Evolutionary conservation across 2,113 vertebrate species (phyloP).

Genomic region (Columba livia): DNA sequence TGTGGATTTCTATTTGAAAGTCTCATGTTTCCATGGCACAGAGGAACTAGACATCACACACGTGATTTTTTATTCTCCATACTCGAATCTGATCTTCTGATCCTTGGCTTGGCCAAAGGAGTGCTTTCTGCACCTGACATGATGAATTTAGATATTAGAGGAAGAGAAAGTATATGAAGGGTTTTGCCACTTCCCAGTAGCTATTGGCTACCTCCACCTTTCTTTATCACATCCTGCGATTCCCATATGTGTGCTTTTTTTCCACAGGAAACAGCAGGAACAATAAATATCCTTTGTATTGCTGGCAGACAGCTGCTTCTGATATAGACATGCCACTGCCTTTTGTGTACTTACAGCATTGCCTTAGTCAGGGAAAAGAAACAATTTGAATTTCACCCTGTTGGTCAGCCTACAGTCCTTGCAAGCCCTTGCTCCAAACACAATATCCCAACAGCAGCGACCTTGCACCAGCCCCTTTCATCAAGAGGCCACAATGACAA

Average conservation of each 20-base stretch:
- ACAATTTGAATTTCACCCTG: conserved; percentile 18
- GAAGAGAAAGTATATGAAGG: not conserved
- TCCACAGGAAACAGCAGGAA: conserved; percentile 8
- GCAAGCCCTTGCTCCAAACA: not conserved
- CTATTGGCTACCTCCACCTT: not conserved
- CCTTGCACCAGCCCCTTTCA: conserved; percentile 14
- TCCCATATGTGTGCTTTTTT: not conserved
- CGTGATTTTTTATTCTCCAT: not conserved
- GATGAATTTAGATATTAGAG: not conserved
- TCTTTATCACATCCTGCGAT: not conserved
- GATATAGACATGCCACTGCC: not conserved
- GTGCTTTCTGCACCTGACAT: not conserved
- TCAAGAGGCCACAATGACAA: not conserved
- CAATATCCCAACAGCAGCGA: not conserved
- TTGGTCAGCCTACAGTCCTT: not conserved
- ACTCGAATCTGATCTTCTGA: not conserved
- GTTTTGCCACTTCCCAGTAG: conserved; percentile 1
- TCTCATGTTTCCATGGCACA: not conserved
- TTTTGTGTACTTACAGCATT: not conserved
- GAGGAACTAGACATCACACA: not conserved
- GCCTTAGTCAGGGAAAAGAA: conserved; percentile 3
- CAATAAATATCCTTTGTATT: conserved; percentile 25
- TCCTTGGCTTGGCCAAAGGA: not conserved
- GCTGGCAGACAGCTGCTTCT: conserved; percentile 20
- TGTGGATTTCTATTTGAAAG: not conserved